Percentiles rank a stretch among this genome's conserved stretches.
Evolutionary conservation across 2,113 vertebrate genomes (phyloP).

Genomic region (Cyrtonyx montezumae): DNA sequence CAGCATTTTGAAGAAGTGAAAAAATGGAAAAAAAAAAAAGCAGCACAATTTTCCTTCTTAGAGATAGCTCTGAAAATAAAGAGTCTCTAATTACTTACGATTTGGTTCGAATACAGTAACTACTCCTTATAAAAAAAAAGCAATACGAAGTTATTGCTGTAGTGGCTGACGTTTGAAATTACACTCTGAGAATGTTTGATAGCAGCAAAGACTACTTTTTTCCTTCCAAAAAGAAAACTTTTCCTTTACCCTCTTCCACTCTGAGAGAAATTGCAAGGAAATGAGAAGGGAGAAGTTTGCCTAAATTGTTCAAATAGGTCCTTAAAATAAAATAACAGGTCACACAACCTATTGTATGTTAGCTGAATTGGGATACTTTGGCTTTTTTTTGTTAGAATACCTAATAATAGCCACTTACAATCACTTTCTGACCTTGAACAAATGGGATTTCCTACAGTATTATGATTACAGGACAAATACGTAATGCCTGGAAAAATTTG

Average conservation of each 20-base stretch:
- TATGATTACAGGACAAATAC: neutral
- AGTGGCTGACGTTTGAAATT: conserved; percentile 44
- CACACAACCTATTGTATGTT: neutral
- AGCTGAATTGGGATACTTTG: neutral
- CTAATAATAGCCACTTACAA: neutral
- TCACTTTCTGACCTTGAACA: neutral
- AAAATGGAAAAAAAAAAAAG: neutral
- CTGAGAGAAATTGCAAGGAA: neutral
- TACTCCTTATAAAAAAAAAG: conserved; percentile 24
- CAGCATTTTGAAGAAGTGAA: neutral
- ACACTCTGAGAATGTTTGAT: conserved; percentile 24
- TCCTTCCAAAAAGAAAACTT: conserved; percentile 24
- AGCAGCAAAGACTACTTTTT: conserved; percentile 25
- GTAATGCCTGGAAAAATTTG: neutral
- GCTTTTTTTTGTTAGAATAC: neutral
- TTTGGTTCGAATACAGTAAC: conserved; percentile 43
- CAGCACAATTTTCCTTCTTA: neutral
- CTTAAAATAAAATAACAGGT: neutral
- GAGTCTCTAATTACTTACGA: conserved; percentile 46
- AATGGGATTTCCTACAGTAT: neutral
- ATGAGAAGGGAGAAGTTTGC: conserved; percentile 5
- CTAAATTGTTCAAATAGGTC: conserved; percentile 8
- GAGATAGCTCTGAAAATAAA: conserved; percentile 42
- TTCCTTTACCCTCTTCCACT: neutral
- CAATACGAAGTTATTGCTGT: conserved; percentile 39